Conservation (phyloP, 2,113 vertebrate species). For the Clarias batrachus region DNA sequence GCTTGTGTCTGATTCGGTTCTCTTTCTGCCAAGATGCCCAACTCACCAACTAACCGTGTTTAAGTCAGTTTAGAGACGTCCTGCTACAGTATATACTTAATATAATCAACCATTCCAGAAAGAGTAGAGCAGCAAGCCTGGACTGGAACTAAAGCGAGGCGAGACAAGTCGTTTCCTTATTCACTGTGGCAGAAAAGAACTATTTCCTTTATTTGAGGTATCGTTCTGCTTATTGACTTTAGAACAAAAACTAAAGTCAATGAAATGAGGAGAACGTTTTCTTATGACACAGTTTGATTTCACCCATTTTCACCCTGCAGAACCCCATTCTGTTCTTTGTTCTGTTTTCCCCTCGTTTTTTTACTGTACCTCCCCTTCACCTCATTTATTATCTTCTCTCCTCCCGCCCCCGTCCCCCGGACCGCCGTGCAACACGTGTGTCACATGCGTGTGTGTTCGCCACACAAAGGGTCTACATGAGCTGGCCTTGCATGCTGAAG, state of each 20-base stretch:
- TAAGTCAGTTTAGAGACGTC: neutral
- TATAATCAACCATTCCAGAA: neutral
- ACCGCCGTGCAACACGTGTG: conserved; percentile 67
- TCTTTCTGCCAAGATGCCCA: neutral
- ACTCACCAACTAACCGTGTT: neutral
- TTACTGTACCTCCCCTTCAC: conserved; percentile 12
- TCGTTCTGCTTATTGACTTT: neutral
- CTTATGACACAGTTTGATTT: neutral
- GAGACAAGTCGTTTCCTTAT: neutral
- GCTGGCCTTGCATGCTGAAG: conserved; percentile 59
- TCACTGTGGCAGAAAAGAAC: neutral
- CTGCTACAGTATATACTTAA: neutral
- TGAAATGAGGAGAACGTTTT: neutral
- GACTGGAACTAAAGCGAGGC: too few relatives aligned
- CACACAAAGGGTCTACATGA: conserved; percentile 65
- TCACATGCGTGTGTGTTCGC: conserved; percentile 70
- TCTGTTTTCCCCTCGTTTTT: neutral
- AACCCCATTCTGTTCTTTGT: conserved; percentile 14
- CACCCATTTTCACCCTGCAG: neutral
- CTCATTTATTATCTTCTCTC: conserved; percentile 55
- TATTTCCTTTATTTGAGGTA: neutral
- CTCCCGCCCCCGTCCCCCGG: conserved; percentile 34
- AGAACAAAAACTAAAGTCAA: neutral
- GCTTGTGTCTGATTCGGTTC: neutral
- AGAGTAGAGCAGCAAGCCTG: neutral